Evolutionary conservation across 2,113 vertebrate genomes (phyloP).

Genomic region (Bujurquina vittata): DNA sequence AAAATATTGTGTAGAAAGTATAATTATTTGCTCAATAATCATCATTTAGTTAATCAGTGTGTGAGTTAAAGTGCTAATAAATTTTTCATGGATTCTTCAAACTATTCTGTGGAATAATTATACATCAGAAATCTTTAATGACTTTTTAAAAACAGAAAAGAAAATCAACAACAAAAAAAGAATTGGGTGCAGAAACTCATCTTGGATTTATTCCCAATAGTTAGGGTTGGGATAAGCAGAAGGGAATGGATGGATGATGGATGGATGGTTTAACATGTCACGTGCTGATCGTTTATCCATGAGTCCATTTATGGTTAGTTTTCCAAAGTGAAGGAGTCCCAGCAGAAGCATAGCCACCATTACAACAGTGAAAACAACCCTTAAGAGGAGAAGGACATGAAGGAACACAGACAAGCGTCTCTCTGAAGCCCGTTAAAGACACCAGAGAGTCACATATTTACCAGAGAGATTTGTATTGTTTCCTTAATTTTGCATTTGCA

Average conservation of each 20-base stretch:
- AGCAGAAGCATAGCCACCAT: neutral
- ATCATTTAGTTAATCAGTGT: neutral
- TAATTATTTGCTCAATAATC: neutral
- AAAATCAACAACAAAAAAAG: too few relatives aligned
- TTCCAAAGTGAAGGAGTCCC: neutral
- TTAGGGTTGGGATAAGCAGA: too few relatives aligned
- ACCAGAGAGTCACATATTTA: neutral
- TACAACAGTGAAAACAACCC: fast-evolving
- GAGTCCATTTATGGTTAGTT: neutral
- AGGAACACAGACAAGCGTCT: neutral
- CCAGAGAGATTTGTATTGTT: neutral
- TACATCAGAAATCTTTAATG: too few relatives aligned
- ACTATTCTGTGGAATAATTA: too few relatives aligned
- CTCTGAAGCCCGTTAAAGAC: neutral
- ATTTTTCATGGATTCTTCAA: too few relatives aligned
- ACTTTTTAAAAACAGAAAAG: too few relatives aligned
- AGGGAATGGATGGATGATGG: too few relatives aligned
- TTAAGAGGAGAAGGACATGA: neutral
- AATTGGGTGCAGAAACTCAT: too few relatives aligned
- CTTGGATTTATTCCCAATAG: too few relatives aligned
- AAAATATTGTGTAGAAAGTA: too few relatives aligned
- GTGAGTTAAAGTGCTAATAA: too few relatives aligned
- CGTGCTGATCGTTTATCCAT: neutral
- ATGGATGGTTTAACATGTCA: too few relatives aligned
- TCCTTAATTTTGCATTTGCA: fast-evolving